phyloP scores from a whole-genome alignment of 2,888 invertebrate genomes.

The Lepidochitona cinerea region DNA sequence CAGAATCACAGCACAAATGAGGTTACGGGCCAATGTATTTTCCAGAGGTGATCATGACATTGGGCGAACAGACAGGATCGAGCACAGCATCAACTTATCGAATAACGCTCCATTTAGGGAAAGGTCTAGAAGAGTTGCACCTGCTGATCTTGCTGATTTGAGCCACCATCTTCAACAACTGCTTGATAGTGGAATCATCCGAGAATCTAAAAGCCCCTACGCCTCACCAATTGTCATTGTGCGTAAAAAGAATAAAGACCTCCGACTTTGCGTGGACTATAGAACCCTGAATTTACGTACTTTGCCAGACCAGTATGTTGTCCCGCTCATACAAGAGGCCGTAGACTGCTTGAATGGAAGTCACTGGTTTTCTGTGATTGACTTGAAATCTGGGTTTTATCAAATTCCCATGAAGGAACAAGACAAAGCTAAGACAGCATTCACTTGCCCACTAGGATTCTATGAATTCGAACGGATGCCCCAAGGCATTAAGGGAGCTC shows the following conservation, averaged over 20 bases:
- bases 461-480: slow-evolving; percentile 5
- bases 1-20: not conserved
- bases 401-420: no score
- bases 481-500: slow-evolving; percentile 7
- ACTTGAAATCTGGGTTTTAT: no score
- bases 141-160: not conserved
- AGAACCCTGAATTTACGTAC: not conserved
- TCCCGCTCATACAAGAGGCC: slow-evolving; percentile 1
- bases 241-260: not conserved
- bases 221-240: slow-evolving; percentile 6
- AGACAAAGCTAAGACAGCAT: slow-evolving; percentile 7
- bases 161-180: not conserved
- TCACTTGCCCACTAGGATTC: slow-evolving; percentile 6
- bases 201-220: not conserved
- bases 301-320: not conserved
- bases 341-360: slow-evolving; percentile 10
- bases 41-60: not conserved
- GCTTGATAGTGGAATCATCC: not conserved
- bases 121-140: not conserved
- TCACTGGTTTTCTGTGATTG: no score
- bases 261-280: slow-evolving; percentile 1
- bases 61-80: not conserved
- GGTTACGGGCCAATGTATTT: not conserved
- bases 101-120: not conserved
- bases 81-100: not conserved